Conservation (phyloP, 23 tunicate species). For the Oikopleura dioica region DNA sequence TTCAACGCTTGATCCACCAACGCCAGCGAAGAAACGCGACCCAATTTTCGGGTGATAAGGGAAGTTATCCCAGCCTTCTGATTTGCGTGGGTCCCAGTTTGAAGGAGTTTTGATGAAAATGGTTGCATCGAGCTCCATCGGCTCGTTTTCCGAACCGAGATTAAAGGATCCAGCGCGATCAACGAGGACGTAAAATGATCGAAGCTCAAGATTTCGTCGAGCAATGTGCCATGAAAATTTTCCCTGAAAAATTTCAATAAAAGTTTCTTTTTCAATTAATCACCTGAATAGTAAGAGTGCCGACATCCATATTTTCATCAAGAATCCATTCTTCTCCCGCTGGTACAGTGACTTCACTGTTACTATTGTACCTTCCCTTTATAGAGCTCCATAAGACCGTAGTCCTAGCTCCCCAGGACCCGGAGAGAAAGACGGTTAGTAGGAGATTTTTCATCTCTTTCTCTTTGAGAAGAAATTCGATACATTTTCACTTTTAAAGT, state of each 20-base stretch:
- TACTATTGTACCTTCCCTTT: too few species aligned
- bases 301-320: constrained; percentile 2
- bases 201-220: neutral
- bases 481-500: too few species aligned
- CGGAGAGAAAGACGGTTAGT: too few species aligned
- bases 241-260: too few species aligned
- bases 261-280: too few species aligned
- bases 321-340: neutral
- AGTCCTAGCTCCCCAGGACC: too few species aligned
- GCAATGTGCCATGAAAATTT: constrained; percentile 6
- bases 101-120: constrained; percentile 9
- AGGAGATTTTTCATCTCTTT: too few species aligned
- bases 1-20: neutral
- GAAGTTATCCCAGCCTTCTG: neutral
- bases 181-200: neutral
- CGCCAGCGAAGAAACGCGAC: constrained; percentile 1
- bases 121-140: constrained; percentile 6
- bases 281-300: neutral
- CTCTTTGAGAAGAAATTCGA: too few species aligned
- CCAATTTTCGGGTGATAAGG: neutral
- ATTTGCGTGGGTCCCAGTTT: constrained; percentile 4
- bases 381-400: too few species aligned
- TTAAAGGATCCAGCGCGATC: neutral
- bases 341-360: neutral
- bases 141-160: neutral